phyloP scores from a whole-genome alignment of 2,888 invertebrate species.

The Octodonta nipae region DNA sequence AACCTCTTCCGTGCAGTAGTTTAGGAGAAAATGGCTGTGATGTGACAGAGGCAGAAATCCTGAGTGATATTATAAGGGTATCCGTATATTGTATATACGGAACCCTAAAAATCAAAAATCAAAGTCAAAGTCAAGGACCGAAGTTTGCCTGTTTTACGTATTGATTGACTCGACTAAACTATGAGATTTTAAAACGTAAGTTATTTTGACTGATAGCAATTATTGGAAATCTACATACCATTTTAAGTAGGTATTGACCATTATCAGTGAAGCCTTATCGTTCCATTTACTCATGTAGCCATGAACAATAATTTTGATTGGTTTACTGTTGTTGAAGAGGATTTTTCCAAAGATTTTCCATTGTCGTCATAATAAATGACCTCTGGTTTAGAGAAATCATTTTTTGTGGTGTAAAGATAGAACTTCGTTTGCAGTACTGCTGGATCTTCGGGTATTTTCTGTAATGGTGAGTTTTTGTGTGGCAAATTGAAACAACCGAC shows the following conservation, averaged over 20 bases:
- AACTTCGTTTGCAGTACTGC: constrained; percentile 41
- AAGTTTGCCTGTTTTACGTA: no score
- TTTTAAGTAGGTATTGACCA: constrained; percentile 38
- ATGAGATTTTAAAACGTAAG: no score
- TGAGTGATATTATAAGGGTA: no score
- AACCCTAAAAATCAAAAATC: no score
- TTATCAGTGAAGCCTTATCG: constrained; percentile 35
- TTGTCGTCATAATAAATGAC: constrained; percentile 38
- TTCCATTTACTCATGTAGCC: constrained; percentile 45
- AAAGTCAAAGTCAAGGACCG: no score
- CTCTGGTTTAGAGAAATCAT: constrained; percentile 32
- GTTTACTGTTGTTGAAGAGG: constrained; percentile 34
- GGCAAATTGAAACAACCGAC: constrained; percentile 44
- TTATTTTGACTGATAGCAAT: no score
- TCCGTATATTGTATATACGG: no score
- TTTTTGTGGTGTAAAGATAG: constrained; percentile 36
- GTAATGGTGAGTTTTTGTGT: constrained; percentile 37
- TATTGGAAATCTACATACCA: no score
- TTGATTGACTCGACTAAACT: no score
- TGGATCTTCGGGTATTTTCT: constrained; percentile 43
- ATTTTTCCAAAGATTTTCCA: constrained; percentile 33
- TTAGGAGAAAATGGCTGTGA: no score
- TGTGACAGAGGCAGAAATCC: no score
- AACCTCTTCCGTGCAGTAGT: no score
- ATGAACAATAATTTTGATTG: constrained; percentile 42